Evolutionary conservation across 2,113 vertebrate species (phyloP).

Genomic region (Chlorodrepanis virens): DNA sequence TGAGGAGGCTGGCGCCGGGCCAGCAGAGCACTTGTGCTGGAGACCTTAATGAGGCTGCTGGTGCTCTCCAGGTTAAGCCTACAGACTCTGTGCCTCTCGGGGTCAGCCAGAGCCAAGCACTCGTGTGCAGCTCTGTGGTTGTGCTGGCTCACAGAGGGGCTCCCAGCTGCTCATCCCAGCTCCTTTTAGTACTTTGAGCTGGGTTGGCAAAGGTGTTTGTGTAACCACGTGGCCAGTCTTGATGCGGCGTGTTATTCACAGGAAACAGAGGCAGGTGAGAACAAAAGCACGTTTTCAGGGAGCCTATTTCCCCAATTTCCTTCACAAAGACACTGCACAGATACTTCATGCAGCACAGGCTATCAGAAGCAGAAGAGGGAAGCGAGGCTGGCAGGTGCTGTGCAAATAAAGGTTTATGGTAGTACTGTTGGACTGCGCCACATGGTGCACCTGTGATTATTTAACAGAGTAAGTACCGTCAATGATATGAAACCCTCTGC

Average conservation of each 20-base stretch:
- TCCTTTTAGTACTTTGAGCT: neutral
- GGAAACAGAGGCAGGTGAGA: neutral
- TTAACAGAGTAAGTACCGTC: neutral
- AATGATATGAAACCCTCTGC: neutral
- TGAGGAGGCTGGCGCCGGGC: neutral
- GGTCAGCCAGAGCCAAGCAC: neutral
- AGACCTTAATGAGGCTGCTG: neutral
- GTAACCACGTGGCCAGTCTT: accelerated
- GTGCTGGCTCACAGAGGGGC: neutral
- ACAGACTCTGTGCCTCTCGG: neutral
- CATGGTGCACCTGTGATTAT: neutral
- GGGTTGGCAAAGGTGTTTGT: neutral
- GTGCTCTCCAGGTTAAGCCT: neutral
- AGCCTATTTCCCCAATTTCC: neutral
- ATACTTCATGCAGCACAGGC: neutral
- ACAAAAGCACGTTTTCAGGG: neutral
- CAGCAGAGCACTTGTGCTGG: neutral
- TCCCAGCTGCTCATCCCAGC: neutral
- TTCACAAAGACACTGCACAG: neutral
- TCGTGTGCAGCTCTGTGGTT: neutral
- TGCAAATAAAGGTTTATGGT: neutral
- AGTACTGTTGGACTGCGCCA: neutral
- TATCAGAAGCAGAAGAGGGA: neutral
- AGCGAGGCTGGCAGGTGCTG: neutral
- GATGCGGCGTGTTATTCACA: neutral